A percentile compares a stretch with the other conserved stretches of the same genome.
These are phyloP conservation scores for Ranitomeya imitator DNA, from an alignment of 2,113 vertebrate species.

Conservation along the genomic window DNA sequence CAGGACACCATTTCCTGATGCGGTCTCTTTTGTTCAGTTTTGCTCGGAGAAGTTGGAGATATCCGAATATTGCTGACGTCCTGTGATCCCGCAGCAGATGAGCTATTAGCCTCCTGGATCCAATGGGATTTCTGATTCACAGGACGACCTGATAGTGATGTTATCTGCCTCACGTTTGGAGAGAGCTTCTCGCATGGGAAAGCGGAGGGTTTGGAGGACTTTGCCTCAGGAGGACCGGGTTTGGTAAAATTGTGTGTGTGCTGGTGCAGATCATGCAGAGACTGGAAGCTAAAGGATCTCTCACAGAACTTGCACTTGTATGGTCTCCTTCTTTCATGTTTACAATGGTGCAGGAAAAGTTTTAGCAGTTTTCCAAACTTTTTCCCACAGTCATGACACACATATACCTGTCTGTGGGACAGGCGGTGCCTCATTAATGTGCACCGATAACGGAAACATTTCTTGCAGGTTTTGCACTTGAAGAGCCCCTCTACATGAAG, in stretches of 20 bases:
- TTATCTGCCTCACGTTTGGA: not conserved
- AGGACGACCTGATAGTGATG: not conserved
- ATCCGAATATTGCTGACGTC: not conserved
- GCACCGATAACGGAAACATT: not conserved
- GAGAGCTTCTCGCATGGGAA: not conserved
- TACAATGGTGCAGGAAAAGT: constrained; percentile 11
- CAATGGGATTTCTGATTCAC: not conserved
- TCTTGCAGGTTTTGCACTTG: constrained; percentile 23
- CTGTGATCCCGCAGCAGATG: no score
- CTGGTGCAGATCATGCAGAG: constrained; percentile 29
- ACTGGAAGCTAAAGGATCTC: constrained; percentile 25
- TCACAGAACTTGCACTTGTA: constrained; percentile 1
- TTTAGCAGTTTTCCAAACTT: not conserved
- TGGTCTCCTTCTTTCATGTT: not conserved
- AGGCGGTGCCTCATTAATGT: not conserved
- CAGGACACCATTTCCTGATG: not conserved
- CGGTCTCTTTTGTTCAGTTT: not conserved
- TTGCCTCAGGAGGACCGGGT: no score
- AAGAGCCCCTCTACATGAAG: not conserved
- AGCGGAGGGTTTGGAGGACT: not conserved
- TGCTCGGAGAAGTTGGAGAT: not conserved
- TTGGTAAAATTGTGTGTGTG: not conserved
- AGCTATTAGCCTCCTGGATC: not conserved
- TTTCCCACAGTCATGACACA: constrained; percentile 8
- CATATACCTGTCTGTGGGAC: not conserved